Conservation (phyloP, 2,888 invertebrate species). For the Clostera curtula region DNA sequence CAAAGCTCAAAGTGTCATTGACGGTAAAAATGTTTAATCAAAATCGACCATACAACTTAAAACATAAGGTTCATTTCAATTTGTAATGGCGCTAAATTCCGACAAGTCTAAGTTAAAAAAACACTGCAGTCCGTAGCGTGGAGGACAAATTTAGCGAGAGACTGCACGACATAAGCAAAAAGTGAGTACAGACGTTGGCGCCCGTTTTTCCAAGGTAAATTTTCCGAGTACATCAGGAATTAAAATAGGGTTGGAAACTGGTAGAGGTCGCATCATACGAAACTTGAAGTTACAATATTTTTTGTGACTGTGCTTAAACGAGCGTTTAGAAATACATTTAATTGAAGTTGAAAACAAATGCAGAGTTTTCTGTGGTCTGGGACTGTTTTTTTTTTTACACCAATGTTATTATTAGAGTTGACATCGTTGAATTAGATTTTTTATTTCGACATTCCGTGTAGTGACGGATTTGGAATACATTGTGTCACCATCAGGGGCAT, state of each 20-base stretch:
- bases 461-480: no score
- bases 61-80: conserved; percentile 34
- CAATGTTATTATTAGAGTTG: no score
- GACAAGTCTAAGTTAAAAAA: conserved; percentile 26
- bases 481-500: no score
- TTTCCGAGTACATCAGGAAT: conserved; percentile 29
- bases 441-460: no score
- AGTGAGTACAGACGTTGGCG: conserved; percentile 35
- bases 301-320: neutral
- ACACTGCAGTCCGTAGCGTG: conserved; percentile 22
- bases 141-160: conserved; percentile 59
- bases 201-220: conserved; percentile 41
- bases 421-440: no score
- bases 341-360: no score
- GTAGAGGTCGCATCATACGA: conserved; percentile 11
- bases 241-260: conserved; percentile 27
- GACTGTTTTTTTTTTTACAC: no score
- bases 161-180: conserved; percentile 38
- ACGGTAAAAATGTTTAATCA: conserved; percentile 2
- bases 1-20: conserved; percentile 22
- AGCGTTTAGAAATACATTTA: no score
- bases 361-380: no score
- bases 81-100: conserved; percentile 33
- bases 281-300: conserved; percentile 7
- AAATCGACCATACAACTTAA: conserved; percentile 19